phyloP scores from a whole-genome alignment of 92 coral and sea anemone genomes.

The Micromussa lordhowensis region DNA sequence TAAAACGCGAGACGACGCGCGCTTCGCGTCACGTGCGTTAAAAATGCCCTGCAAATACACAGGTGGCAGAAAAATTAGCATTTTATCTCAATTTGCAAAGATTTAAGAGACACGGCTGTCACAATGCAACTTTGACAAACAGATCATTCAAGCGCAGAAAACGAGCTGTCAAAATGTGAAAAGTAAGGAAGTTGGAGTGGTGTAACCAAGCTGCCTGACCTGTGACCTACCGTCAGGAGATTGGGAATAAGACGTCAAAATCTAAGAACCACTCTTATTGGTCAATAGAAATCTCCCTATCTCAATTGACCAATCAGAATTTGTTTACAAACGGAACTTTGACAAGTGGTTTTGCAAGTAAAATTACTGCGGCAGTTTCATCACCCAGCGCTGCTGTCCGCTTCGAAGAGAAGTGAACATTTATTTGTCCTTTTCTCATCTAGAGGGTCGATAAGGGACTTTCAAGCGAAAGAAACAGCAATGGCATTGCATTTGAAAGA shows the following conservation, averaged over 20 bases:
- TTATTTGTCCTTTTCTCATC: background rate
- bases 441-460: background rate
- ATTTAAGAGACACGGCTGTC: background rate
- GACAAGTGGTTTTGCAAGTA: conserved; percentile 25
- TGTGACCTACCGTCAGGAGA: conserved; percentile 1
- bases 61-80: too few relatives aligned
- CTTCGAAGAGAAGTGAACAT: background rate
- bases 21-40: background rate
- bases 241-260: background rate
- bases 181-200: background rate
- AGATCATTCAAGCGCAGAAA: background rate
- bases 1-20: background rate
- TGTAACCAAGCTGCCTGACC: background rate
- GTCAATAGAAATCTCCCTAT: conserved; percentile 11
- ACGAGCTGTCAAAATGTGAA: conserved; percentile 4
- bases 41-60: background rate
- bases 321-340: conserved; percentile 6
- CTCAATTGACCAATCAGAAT: conserved; percentile 38
- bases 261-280: conserved; percentile 20
- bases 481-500: conserved; percentile 77
- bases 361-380: conserved; percentile 33
- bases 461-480: background rate
- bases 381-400: background rate
- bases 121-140: background rate
- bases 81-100: background rate